Evolutionary conservation across 2,888 invertebrate genomes (phyloP), one percentile per base, ranked within the genome.

Genomic region (Cyclophora albipunctata): DNA sequence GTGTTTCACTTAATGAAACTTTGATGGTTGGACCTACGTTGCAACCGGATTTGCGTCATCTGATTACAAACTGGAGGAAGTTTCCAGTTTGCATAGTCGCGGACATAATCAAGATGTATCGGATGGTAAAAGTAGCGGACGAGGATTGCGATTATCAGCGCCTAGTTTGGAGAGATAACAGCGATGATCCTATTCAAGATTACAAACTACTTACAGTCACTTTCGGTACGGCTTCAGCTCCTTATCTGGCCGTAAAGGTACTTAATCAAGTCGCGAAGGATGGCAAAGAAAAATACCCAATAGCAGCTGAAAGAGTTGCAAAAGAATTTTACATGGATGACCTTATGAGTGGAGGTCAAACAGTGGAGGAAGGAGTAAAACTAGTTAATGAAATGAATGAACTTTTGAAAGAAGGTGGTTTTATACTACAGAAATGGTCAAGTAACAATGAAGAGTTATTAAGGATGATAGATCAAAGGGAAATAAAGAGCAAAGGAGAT

Each of bases 161-260:
- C 5, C 3, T 50, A 34, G 34, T 40, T 34, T 48, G 47, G 42
- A 41, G 49, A 43, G 37, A 45, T n/a, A 7, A 34, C 7, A 3
- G 34, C 42, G 34, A 6, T 20, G n/a, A 40, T 4, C 7, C 40
- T 7, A 42, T 65, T 6, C 37, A 60, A 34, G 51, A 66, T 45
- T 67, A 54, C 34, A 51, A 55, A 34, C 20, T 66, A 0, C 3
- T 64, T 0, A 58, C 52, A 3, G 60, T 71, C 2, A 71, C 67
- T 0, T 71, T 71, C 35, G 69, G 67, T 0, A 69, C 66, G 0
- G 54, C 65, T 0, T 58, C 56, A 0, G 69, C 69, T 0, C 69
- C 70, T 3, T 67, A 64, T 45, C 47, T 67, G 4, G 70, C 70
- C 0, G 64, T 67, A 2, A 54, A 52, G 5, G 48, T 61, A 0